Evolutionary conservation across 2,113 vertebrate species (phyloP).

Genomic region (Empidonax alnorum): DNA sequence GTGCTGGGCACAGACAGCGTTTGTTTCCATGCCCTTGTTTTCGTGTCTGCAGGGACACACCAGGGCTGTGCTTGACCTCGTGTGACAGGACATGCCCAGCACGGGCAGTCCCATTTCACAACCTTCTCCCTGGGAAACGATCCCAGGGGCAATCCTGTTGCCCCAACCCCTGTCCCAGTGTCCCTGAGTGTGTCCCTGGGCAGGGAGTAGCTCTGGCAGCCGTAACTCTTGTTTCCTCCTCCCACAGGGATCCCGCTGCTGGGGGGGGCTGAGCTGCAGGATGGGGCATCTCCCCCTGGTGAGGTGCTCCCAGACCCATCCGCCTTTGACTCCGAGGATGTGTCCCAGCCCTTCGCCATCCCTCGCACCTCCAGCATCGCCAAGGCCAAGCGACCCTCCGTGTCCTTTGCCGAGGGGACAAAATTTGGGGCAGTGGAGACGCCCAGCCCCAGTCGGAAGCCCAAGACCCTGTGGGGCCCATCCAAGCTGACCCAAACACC

Average conservation of each 20-base stretch:
- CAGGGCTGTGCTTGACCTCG: rapidly evolving
- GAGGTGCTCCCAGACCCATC: slow-evolving; percentile 80
- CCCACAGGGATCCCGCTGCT: slow-evolving; percentile 46
- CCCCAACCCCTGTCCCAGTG: not conserved
- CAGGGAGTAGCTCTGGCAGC: not conserved
- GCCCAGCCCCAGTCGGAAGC: slow-evolving; percentile 73
- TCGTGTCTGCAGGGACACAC: not conserved
- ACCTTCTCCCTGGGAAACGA: not conserved
- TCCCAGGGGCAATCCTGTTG: not conserved
- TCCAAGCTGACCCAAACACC: slow-evolving; percentile 72
- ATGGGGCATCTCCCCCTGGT: slow-evolving; percentile 56
- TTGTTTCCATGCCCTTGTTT: not conserved
- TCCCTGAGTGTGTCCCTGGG: rapidly evolving
- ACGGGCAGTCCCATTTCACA: not conserved
- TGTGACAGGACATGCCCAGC: not conserved
- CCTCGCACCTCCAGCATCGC: slow-evolving; percentile 96
- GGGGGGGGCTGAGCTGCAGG: slow-evolving; percentile 78
- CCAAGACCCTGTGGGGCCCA: slow-evolving; percentile 78
- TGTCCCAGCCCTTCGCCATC: slow-evolving; percentile 85
- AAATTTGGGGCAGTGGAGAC: slow-evolving; percentile 86
- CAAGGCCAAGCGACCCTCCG: slow-evolving; percentile 91
- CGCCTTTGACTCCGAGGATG: slow-evolving; percentile 81
- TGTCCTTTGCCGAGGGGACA: slow-evolving; percentile 95
- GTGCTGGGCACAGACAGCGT: not conserved
- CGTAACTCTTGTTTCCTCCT: not conserved